phyloP scores from a whole-genome alignment of 2,888 invertebrate genomes.

The Linyphia triangularis region DNA sequence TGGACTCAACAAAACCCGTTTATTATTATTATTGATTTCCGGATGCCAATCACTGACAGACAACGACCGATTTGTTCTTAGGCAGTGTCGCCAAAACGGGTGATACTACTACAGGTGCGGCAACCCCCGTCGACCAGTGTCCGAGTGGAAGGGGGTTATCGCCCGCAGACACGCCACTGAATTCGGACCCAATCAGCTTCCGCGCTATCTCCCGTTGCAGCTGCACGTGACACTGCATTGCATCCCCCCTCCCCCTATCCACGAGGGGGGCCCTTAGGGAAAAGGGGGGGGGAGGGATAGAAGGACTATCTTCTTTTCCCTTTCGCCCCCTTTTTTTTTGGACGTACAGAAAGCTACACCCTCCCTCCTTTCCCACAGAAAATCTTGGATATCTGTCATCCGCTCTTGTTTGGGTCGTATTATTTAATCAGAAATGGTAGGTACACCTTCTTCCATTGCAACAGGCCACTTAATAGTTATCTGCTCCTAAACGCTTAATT shows the following conservation, averaged over 20 bases:
- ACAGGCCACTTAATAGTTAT: too few relatives aligned
- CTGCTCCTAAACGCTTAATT: too few relatives aligned
- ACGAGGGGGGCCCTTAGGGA: not conserved
- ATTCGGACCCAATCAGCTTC: slow-evolving; percentile 70
- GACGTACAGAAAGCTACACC: not conserved
- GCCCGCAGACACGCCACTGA: slow-evolving; percentile 67
- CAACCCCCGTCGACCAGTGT: not conserved
- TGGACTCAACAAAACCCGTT: too few relatives aligned
- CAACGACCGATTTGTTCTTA: too few relatives aligned
- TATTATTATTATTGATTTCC: too few relatives aligned
- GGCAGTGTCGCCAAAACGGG: not conserved
- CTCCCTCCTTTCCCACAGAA: not conserved
- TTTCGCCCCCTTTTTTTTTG: not conserved
- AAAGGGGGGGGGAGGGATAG: not conserved
- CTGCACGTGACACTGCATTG: slow-evolving; percentile 62
- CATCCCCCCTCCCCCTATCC: not conserved
- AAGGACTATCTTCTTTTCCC: not conserved
- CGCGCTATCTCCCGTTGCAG: slow-evolving; percentile 71
- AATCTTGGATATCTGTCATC: too few relatives aligned
- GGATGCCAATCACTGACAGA: too few relatives aligned
- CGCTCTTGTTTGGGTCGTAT: too few relatives aligned
- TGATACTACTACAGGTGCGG: not conserved
- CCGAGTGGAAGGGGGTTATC: slow-evolving; percentile 47
- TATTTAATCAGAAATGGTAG: too few relatives aligned
- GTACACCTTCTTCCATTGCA: too few relatives aligned